Conservation (phyloP, 2,888 invertebrate species). For the Eupithecia subfuscata region DNA sequence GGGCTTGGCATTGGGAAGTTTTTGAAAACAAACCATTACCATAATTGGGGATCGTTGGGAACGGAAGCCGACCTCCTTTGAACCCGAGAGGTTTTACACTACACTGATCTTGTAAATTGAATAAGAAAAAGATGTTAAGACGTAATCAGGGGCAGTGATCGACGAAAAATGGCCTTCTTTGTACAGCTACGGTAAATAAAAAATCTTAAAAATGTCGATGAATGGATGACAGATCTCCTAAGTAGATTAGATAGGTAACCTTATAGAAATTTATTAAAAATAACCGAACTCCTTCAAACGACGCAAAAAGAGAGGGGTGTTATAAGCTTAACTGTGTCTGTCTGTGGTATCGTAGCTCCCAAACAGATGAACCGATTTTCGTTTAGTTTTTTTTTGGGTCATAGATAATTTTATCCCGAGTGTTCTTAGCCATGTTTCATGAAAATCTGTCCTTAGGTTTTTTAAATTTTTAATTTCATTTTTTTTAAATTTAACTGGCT, state of each 20-base stretch:
- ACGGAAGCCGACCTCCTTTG: constrained; percentile 30
- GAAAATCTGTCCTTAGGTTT: too few relatives aligned
- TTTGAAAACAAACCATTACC: constrained; percentile 37
- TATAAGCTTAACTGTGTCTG: too few relatives aligned
- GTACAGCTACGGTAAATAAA: background rate
- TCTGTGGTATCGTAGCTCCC: too few relatives aligned
- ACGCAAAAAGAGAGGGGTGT: too few relatives aligned
- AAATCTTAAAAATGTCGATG: background rate
- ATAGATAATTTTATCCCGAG: too few relatives aligned
- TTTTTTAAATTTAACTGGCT: background rate
- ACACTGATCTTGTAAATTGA: constrained; percentile 26
- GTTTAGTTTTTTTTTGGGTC: too few relatives aligned
- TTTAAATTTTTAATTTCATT: too few relatives aligned
- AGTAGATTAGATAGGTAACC: background rate
- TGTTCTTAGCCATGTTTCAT: too few relatives aligned
- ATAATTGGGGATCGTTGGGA: constrained; percentile 33
- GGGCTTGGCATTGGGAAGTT: constrained; percentile 34
- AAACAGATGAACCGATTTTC: too few relatives aligned
- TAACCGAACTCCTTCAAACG: background rate
- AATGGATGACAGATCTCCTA: background rate
- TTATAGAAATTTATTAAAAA: background rate
- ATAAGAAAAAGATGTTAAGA: constrained; percentile 13
- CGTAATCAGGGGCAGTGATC: constrained; percentile 1
- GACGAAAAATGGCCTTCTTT: background rate
- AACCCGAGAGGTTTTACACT: constrained; percentile 28